Evolutionary conservation across 1,140 invertebrate species (phyloP).

Genomic region (Drosophila melanica): DNA sequence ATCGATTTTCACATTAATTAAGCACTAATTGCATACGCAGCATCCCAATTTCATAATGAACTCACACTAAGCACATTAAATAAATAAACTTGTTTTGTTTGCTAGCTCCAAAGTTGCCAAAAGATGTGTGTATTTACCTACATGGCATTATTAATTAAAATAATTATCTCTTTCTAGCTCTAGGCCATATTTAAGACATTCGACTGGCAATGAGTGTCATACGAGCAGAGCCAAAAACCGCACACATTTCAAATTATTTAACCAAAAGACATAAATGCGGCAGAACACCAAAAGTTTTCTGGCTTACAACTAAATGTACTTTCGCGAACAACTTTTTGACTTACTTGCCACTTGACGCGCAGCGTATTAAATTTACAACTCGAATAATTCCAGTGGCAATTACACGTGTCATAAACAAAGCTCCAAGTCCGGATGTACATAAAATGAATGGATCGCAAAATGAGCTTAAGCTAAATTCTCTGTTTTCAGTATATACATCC

Average conservation of each 20-base stretch:
- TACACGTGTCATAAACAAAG: conserved; percentile 14
- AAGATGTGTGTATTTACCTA: conserved; percentile 11
- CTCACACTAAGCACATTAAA: conserved; percentile 25
- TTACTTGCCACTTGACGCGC: conserved; percentile 1
- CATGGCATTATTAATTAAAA: conserved; percentile 37
- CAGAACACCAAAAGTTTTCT: conserved; percentile 7
- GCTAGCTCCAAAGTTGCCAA: conserved; percentile 12
- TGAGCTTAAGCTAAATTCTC: too few relatives aligned
- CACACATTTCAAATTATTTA: conserved; percentile 1
- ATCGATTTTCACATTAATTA: conserved; percentile 55
- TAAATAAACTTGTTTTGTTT: conserved; percentile 24
- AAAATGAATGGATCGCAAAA: not conserved
- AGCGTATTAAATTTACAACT: conserved; percentile 31
- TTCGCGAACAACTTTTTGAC: conserved; percentile 19
- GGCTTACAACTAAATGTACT: conserved; percentile 17
- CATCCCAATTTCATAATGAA: conserved; percentile 15
- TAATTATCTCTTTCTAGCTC: conserved; percentile 5
- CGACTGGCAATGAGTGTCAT: not conserved
- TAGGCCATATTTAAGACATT: conserved; percentile 12
- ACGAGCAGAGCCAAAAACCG: not conserved
- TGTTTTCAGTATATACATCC: not conserved
- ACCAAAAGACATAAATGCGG: not conserved
- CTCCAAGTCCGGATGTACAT: not conserved
- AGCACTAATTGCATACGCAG: conserved; percentile 39
- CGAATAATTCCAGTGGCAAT: conserved; percentile 34